Conservation (phyloP, 2,797 vertebrate species). For the Coracias cyanogaster region DNA sequence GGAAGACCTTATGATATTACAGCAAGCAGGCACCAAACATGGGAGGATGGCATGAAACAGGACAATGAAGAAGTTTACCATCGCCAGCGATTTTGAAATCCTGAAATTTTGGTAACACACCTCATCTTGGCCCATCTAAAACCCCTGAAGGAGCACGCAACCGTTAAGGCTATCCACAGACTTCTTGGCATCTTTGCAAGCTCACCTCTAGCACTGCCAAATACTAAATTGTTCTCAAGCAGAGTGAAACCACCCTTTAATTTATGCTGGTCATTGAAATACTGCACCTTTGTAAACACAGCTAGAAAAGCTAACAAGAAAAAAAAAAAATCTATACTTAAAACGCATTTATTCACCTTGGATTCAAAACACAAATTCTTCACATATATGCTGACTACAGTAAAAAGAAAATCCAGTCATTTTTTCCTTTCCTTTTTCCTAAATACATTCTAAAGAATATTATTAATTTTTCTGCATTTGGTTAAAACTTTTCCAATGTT, state of each 20-base stretch:
- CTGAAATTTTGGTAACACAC: neutral
- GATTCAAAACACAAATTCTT: neutral
- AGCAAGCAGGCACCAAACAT: neutral
- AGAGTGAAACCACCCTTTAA: neutral
- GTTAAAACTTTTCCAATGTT: neutral
- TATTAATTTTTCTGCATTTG: neutral
- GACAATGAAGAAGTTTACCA: accelerated
- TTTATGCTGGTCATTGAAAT: neutral
- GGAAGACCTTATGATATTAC: neutral
- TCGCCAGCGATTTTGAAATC: neutral
- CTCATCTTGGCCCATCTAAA: neutral
- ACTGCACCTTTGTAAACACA: neutral
- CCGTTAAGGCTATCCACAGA: accelerated
- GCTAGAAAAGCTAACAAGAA: neutral
- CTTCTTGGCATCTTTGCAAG: accelerated
- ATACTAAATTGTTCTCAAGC: neutral
- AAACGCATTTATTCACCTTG: neutral
- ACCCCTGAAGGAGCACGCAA: neutral
- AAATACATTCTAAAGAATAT: neutral
- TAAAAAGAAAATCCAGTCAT: neutral
- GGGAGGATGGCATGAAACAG: neutral
- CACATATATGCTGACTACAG: neutral
- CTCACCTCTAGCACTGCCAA: neutral
- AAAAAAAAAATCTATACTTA: neutral
- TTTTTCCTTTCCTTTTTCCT: neutral